Percentiles rank a stretch among this genome's conserved stretches.
Evolutionary conservation across 2,888 invertebrate species (phyloP).

Genomic region (Electrophaes corylata): DNA sequence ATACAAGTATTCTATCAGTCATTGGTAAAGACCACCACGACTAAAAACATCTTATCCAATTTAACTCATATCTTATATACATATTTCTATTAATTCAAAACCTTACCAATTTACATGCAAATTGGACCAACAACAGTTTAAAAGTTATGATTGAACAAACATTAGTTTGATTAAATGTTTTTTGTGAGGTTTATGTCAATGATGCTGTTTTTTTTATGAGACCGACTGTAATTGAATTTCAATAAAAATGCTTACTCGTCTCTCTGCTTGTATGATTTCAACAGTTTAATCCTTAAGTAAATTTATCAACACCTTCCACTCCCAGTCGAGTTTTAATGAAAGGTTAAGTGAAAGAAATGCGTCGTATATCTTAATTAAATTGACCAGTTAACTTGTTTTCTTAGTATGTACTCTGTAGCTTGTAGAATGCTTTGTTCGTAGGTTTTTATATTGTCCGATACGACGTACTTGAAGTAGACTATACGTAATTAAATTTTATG

Average conservation of each 20-base stretch:
- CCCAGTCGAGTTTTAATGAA: slow-evolving; percentile 13
- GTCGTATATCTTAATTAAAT: slow-evolving; percentile 18
- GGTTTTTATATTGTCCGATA: neutral
- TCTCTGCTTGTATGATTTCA: neutral
- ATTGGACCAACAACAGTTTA: too few relatives aligned
- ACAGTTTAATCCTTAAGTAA: neutral
- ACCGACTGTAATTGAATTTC: neutral
- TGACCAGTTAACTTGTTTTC: slow-evolving; percentile 16
- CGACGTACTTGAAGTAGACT: neutral
- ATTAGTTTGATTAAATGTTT: too few relatives aligned
- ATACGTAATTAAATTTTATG: too few relatives aligned
- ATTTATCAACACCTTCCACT: slow-evolving; percentile 5
- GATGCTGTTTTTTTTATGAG: too few relatives aligned
- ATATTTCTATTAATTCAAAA: too few relatives aligned
- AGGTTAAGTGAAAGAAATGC: slow-evolving; percentile 25
- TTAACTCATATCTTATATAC: too few relatives aligned
- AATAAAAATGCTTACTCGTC: neutral
- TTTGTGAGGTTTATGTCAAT: too few relatives aligned
- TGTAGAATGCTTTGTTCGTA: slow-evolving; percentile 8
- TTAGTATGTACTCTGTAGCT: slow-evolving; percentile 30
- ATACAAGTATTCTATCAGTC: too few relatives aligned
- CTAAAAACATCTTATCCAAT: too few relatives aligned
- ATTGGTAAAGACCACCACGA: too few relatives aligned
- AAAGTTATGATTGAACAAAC: too few relatives aligned
- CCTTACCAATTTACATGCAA: too few relatives aligned